Evolutionary conservation across 2,888 invertebrate genomes (phyloP).

Genomic region (Heliconius ismenius): DNA sequence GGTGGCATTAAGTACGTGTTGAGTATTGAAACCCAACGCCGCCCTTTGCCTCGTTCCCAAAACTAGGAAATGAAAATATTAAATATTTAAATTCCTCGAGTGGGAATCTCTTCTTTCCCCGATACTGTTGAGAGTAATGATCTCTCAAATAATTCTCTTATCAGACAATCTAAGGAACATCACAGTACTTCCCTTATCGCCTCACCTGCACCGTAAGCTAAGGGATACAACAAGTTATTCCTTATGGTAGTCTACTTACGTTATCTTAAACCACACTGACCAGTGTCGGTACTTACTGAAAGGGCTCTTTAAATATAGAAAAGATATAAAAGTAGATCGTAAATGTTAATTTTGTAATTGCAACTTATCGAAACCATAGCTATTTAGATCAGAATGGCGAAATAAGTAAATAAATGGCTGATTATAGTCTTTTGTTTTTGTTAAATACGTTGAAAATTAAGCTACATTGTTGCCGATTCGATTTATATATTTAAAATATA

Average conservation of each 20-base stretch:
- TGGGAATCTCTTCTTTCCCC: no score
- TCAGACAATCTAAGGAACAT: background rate
- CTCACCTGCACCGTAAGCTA: background rate
- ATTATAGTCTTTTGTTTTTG: constrained; percentile 29
- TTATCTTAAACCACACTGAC: constrained; percentile 6
- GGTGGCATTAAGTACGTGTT: no score
- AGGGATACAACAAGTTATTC: constrained; percentile 5
- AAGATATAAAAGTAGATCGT: constrained; percentile 60
- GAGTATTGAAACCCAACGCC: no score
- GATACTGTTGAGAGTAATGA: no score
- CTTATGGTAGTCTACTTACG: background rate
- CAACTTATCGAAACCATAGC: constrained; percentile 60
- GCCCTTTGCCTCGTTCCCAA: no score
- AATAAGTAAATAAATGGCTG: constrained; percentile 19
- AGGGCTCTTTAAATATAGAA: constrained; percentile 63
- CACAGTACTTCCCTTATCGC: background rate
- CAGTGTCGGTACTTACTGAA: constrained; percentile 42
- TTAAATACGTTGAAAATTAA: constrained; percentile 18
- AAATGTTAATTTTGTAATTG: constrained; percentile 73
- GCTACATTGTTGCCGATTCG: constrained; percentile 32
- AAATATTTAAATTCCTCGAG: no score
- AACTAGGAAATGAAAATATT: no score
- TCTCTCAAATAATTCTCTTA: background rate
- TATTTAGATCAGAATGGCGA: constrained; percentile 21
- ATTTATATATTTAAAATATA: constrained; percentile 10